These are phyloP conservation scores for Aleadryas rufinucha DNA, from an alignment of 2,113 vertebrate genomes.

Conservation along the genomic window DNA sequence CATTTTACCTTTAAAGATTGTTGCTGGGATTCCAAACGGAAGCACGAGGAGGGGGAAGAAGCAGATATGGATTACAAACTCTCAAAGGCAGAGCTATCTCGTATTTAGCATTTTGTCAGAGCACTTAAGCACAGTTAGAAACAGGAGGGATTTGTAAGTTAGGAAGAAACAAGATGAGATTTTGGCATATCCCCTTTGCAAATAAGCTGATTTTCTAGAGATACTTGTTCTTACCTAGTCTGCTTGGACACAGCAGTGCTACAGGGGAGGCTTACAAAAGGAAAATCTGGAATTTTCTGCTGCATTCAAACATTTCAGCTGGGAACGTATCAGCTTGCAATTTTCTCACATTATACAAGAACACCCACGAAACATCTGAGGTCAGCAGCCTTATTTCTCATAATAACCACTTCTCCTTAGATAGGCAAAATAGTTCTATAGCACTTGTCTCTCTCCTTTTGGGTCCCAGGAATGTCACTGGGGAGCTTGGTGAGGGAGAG, in stretches of 20 bases:
- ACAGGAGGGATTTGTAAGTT: neutral
- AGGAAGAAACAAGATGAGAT: neutral
- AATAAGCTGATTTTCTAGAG: neutral
- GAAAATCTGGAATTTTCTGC: neutral
- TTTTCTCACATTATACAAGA: neutral
- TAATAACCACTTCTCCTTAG: neutral
- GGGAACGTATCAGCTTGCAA: neutral
- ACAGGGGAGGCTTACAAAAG: neutral
- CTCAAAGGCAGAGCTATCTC: conserved; percentile 22
- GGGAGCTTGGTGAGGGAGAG: neutral
- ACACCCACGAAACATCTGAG: neutral
- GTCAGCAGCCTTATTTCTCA: neutral
- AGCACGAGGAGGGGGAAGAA: conserved; percentile 70
- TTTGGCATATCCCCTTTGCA: neutral
- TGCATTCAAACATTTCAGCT: neutral
- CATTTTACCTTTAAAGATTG: conserved; percentile 90
- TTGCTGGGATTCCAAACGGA: conserved; percentile 79
- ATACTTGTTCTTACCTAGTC: neutral
- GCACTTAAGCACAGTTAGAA: neutral
- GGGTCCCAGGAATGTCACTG: neutral
- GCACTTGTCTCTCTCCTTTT: neutral
- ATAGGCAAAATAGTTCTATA: neutral
- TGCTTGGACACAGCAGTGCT: neutral
- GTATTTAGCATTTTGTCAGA: neutral
- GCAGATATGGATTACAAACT: conserved; percentile 66